Base-by-base conservation (phyloP, 2,888 invertebrate species). In the Pristionchus maxplancki region DNA sequence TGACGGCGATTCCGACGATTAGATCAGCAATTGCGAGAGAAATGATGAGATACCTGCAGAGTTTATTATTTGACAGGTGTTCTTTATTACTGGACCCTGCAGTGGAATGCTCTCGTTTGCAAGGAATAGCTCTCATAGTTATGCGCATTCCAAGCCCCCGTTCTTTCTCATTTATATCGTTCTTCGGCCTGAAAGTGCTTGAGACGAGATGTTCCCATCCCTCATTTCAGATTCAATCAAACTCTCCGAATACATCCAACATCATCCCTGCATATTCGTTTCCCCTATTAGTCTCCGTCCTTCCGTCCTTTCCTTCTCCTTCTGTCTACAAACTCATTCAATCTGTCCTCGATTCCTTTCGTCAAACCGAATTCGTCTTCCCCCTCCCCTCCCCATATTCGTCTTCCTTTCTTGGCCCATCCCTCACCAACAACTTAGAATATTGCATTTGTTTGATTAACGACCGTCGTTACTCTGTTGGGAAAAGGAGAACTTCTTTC, bases 11-110 rank as follows among this genome's bases (percentile, higher is more conserved):
- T 0, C 99, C 99, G 8, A 99, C 98, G 78, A 99, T 96, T 93
- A 98, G 97, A 95, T 99, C 99, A 0, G 99, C 98, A 40, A 98
- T 97, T 0, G 99, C 99, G 90, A 99, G 95, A 24, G 98, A 98
- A 17, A 98, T 98, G 90, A 99, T 97, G 95, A 99, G 97, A 95
- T 98, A 99, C 95, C 94, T 93, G 88, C 83, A 91, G 85, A 85
- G 67, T 31, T 8, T 0, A 40, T 37, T 74, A 15, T 24, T 74
- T 17, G 40, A 20, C 24, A 74, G 58, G n/a, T n/a, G 58, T n/a
- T 44, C 24, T 78, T 78, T 48, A 44, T 37, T 13, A 13, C 28
- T 64, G 4, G 20, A 24, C 3, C 20, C 31, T 71, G 71, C 34
- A 83, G 34, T 37, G 0, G 44, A 78, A 78, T 78, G 34, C 17